These are phyloP conservation scores for Kryptolebias ocellatus DNA, from an alignment of 2,797 vertebrate genomes.

Conservation along the genomic window DNA sequence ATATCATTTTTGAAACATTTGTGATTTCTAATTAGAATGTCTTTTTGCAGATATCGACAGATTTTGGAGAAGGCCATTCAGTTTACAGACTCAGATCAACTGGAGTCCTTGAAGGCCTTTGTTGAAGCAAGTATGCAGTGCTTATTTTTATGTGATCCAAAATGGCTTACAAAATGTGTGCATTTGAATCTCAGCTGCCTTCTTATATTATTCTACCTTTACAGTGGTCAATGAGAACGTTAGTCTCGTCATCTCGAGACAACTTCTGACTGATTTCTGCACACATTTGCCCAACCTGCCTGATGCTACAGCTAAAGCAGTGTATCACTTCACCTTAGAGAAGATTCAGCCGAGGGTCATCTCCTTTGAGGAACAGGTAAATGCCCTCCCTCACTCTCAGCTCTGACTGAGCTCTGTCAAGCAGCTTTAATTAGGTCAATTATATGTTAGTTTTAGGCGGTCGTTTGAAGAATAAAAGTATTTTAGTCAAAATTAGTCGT, in stretches of 20 bases:
- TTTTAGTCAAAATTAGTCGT: no score
- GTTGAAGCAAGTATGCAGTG: slow-evolving; percentile 97
- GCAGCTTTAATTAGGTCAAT: not conserved
- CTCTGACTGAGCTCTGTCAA: not conserved
- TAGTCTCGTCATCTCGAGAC: slow-evolving; percentile 96
- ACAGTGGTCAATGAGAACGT: slow-evolving; percentile 99
- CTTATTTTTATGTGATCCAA: not conserved
- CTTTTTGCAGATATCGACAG: slow-evolving; percentile 89
- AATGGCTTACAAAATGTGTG: fast-evolving
- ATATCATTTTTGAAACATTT: not conserved
- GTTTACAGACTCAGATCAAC: slow-evolving; percentile 89
- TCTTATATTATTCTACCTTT: slow-evolving; percentile 1
- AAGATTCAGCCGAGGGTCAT: slow-evolving; percentile 98
- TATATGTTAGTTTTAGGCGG: no score
- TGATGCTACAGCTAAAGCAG: slow-evolving; percentile 93
- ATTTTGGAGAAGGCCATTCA: slow-evolving; percentile 97
- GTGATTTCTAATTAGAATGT: slow-evolving; percentile 4
- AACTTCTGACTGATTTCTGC: slow-evolving; percentile 97
- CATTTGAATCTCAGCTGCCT: not conserved
- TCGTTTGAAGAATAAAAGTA: no score
- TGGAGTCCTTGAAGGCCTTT: slow-evolving; percentile 97
- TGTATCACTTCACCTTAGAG: slow-evolving; percentile 97
- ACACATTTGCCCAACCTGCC: slow-evolving; percentile 93
- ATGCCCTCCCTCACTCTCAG: slow-evolving; percentile 6
- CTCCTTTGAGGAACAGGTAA: slow-evolving; percentile 98